Percentiles rank a stretch among this genome's conserved stretches.
Conservation (phyloP, 2,888 invertebrate species). For the Lasioglossum marginatum region DNA sequence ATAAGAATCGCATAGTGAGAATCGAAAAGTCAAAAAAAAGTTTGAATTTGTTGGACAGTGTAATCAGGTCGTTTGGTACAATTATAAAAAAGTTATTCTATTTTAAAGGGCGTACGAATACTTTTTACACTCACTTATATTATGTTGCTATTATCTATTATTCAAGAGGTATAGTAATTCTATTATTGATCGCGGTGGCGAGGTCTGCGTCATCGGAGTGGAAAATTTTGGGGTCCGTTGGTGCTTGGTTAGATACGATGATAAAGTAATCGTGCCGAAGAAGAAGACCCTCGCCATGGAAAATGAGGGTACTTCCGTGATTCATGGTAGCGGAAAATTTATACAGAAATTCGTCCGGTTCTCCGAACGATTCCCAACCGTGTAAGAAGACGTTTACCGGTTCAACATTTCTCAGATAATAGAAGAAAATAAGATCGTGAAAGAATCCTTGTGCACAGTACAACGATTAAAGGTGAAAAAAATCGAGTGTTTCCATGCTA, state of each 20-base stretch:
- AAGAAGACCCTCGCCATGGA: not conserved
- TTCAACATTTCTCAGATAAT: not conserved
- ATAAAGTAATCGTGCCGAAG: slow-evolving; percentile 18
- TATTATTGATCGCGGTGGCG: not conserved
- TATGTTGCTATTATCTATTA: not conserved
- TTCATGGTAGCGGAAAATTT: not conserved
- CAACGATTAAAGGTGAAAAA: not conserved
- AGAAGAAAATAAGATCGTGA: not conserved
- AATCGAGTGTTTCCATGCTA: not conserved
- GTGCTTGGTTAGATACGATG: not conserved
- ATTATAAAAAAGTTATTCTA: no score
- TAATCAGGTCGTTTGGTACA: no score
- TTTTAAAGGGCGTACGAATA: no score
- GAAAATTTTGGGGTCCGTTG: slow-evolving; percentile 38
- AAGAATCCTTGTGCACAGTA: not conserved
- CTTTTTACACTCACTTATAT: no score
- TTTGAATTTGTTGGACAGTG: no score
- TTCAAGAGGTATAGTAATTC: not conserved
- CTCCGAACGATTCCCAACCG: not conserved
- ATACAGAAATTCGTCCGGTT: not conserved
- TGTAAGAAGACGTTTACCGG: not conserved
- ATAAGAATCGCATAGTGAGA: no score
- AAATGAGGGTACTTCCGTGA: not conserved
- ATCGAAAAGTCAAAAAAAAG: no score
- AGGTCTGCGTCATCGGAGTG: slow-evolving; percentile 20